Evolutionary conservation across 2,888 invertebrate genomes (phyloP), one percentile per base, ranked within the genome.

Genomic region (Scrobipalpa costella): DNA sequence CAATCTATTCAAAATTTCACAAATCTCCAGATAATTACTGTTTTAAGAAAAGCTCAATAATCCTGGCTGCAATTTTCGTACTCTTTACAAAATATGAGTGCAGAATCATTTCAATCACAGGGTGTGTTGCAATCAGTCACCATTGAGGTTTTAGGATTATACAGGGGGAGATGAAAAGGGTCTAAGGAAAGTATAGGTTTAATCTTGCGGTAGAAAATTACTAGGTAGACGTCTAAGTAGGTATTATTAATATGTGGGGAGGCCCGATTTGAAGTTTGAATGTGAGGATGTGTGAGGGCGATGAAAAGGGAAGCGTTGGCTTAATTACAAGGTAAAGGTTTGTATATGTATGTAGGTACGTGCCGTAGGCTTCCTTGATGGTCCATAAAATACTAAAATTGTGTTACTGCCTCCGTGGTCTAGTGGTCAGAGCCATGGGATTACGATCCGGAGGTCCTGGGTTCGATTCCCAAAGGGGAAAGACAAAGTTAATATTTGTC

Each of bases 61-160:
- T 40, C 38, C 17, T 9, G 0, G n/a, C 59, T 44, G 59, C 21
- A 59, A 59, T 59, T 59, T 27, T n/a, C 21, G 17, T 44, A n/a
- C 19, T 47, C 59, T 40, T n/a, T 44, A 19, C 19, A 27, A 44
- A 44, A 59, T 58, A 61, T 50, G 50, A 61, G 36, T 61, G 50
- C 50, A 60, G 59, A 44, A 27, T 40, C 72, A 73, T 71, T 63
- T 69, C 67, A 69, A 72, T 13, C 69, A 69, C 67, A 66, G 66
- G 70, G 72, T 73, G 67, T 67, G 66, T 62, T 68, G 63, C 72
- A 75, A 78, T 76, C 73, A 75, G 66, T 59, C 62, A 67, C 73
- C 69, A 72, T 76, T 74, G 69, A 74, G 63, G 71, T 69, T 68
- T 64, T 66, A 67, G 75, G 74, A 75, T 76, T 73, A 71, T 57